Base-by-base conservation (phyloP, 1,140 invertebrate species). In the Zaprionus vittiger region DNA sequence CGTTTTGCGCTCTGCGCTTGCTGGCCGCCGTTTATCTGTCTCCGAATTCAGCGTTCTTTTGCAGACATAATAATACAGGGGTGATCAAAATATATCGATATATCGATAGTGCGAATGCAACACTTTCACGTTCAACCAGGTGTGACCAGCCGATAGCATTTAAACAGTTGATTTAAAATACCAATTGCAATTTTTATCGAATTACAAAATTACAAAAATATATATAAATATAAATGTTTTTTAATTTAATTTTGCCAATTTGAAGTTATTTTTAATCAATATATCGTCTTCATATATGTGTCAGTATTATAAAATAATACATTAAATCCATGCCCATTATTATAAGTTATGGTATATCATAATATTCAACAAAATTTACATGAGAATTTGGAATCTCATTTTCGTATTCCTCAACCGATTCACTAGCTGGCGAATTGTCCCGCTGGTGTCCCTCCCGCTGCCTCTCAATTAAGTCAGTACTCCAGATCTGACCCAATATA, bases 1-100 rank as follows among this genome's bases (percentile, higher is more conserved):
- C 73, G 73, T 38, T 64, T 70, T 64, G 49, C 69, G 54, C 61
- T 71, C 68, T 69, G 68, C 73, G 62, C 68, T 65, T 65, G 73
- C 60, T 47, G 26, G 61, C 69, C 62, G 73, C 73, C 56, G 44
- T 69, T 69, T 20, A 54, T 68, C 38, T 68, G 54, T 57, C 20
- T 37, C 37, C 38, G 24, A 69, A 69, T 34, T 12, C 61, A 72
- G 62, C 63, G 38, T 59, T 54, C 57, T 69, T 52, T 61, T 49
- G 4, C 57, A 31, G 15, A 15, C 38, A 14, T 26, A 15, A 7
- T 17, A 28, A 17, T 2, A 5, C 52, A 73, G 70, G 44, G 55
- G 31, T 67, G 63, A 17, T n/a, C 15, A 59, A 5, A 9, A 26
- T 4, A 26, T 66, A 56, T 66, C 54, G 54, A 56, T 41, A 5